A percentile compares a stretch with the other conserved stretches of the same genome.
These are phyloP conservation scores for Alaudala cheleensis DNA, from an alignment of 2,113 vertebrate species.

Conservation along the genomic window DNA sequence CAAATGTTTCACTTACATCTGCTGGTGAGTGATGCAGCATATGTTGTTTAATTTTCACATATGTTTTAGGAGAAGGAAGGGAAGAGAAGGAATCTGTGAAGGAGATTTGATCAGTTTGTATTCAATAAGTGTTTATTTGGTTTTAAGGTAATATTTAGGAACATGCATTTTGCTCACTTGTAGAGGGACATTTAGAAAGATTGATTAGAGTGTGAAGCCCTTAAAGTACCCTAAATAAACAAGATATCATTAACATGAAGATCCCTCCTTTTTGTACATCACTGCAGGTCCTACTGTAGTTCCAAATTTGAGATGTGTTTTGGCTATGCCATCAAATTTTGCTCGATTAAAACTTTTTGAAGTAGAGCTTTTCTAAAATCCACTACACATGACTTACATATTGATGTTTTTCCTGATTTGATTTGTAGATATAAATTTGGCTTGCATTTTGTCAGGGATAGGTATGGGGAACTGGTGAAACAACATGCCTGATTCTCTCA, in stretches of 20 bases:
- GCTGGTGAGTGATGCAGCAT: conserved; percentile 32
- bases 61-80: background rate
- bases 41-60: background rate
- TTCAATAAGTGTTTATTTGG: background rate
- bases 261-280: background rate
- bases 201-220: background rate
- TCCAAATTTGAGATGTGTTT: background rate
- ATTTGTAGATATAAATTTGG: background rate
- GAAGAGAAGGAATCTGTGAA: background rate
- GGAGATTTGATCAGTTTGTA: background rate
- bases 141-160: background rate
- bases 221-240: background rate
- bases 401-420: background rate
- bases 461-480: background rate
- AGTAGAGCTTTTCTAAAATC: background rate
- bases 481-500: background rate
- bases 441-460: background rate
- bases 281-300: background rate
- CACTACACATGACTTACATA: fast-evolving
- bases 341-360: background rate
- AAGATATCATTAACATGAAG: background rate
- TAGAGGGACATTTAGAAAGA: background rate
- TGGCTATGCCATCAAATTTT: background rate
- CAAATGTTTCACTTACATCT: background rate
- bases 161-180: background rate